A percentile compares a stretch with the other conserved stretches of the same genome.
Conservation (phyloP, 2,113 vertebrate species). For the Melanotaenia duboulayi region DNA sequence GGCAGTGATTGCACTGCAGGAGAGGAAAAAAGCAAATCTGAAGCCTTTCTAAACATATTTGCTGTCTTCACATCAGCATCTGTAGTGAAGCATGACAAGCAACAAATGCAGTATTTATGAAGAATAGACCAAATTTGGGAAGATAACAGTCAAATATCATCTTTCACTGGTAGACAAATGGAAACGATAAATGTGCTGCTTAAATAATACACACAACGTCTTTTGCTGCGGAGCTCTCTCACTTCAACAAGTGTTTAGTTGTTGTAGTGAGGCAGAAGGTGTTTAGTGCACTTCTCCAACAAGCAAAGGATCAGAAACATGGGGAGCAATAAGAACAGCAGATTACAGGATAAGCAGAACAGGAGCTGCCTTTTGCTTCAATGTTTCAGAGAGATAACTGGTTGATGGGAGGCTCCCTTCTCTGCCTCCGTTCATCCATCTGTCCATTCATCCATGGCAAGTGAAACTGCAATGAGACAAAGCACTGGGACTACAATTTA, state of each 20-base stretch:
- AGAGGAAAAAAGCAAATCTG: constrained; percentile 28
- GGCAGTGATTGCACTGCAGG: constrained; percentile 16
- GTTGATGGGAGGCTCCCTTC: not conserved
- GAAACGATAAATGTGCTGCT: constrained; percentile 6
- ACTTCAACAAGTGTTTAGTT: constrained; percentile 12
- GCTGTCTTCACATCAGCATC: constrained; percentile 31
- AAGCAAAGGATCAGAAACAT: constrained; percentile 46
- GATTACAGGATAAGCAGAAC: constrained; percentile 38
- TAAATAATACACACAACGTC: constrained; percentile 26
- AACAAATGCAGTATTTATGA: constrained; percentile 31
- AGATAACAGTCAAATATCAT: not conserved
- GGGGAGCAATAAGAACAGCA: constrained; percentile 32
- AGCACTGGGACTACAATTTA: constrained; percentile 47
- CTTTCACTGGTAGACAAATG: constrained; percentile 16
- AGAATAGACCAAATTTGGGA: constrained; percentile 12
- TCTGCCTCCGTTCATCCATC: constrained; percentile 9
- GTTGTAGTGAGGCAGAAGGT: constrained; percentile 36
- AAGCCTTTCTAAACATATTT: constrained; percentile 15
- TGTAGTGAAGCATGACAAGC: constrained; percentile 20
- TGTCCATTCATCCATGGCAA: constrained; percentile 25
- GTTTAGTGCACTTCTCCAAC: constrained; percentile 28
- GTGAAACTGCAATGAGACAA: constrained; percentile 37
- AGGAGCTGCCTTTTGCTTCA: constrained; percentile 40
- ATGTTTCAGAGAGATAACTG: constrained; percentile 42
- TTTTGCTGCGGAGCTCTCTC: constrained; percentile 8